Conservation (phyloP, 1,140 invertebrate genomes). For the Lucilia cuprina region DNA sequence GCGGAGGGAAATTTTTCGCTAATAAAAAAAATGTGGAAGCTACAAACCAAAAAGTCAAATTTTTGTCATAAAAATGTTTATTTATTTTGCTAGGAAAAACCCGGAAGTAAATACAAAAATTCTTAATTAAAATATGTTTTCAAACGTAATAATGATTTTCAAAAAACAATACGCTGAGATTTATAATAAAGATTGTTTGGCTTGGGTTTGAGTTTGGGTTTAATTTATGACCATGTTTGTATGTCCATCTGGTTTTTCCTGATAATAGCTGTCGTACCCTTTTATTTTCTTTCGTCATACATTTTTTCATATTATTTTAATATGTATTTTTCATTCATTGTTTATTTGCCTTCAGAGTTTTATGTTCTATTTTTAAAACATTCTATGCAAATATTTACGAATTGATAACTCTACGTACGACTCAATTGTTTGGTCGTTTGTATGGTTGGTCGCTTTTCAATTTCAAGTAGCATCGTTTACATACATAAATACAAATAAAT, state of each 20-base stretch:
- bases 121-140: too few species aligned
- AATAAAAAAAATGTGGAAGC: neutral
- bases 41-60: neutral
- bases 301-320: neutral
- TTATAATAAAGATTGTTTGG: neutral
- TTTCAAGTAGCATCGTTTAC: too few species aligned
- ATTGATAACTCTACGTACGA: neutral
- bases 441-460: too few species aligned
- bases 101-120: neutral
- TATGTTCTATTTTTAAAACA: neutral
- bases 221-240: neutral
- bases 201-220: neutral
- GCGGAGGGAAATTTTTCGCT: neutral
- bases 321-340: neutral
- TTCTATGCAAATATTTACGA: constrained; percentile 4
- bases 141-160: too few species aligned
- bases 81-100: neutral
- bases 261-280: neutral
- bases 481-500: too few species aligned
- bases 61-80: neutral
- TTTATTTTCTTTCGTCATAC: neutral
- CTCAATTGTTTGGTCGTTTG: neutral
- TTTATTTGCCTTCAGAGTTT: neutral
- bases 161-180: neutral
- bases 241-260: neutral